These are phyloP conservation scores for Cydia strobilella DNA, from an alignment of 1,140 invertebrate genomes.

Conservation along the genomic window DNA sequence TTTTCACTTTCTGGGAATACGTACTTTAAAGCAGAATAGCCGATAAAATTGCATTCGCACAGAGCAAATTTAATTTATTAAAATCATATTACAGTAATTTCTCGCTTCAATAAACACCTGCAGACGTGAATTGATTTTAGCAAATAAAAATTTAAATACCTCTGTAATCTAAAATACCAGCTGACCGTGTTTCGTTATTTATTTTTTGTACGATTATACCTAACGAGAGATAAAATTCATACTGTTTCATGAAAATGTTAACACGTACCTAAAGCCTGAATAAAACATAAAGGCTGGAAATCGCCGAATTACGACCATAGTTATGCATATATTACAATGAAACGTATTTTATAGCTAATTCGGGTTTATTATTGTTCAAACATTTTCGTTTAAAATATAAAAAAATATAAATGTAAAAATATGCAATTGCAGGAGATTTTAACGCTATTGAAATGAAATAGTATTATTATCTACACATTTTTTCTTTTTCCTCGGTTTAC, in stretches of 20 bases:
- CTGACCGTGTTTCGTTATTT: neutral
- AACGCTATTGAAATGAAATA: neutral
- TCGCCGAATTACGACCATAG: slow-evolving; percentile 39
- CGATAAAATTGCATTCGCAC: too few species aligned
- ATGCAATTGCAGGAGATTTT: neutral
- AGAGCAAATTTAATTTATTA: too few species aligned
- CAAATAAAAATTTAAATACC: too few species aligned
- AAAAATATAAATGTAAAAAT: neutral
- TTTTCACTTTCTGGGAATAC: too few species aligned
- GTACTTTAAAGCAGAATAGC: too few species aligned
- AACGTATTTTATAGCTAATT: slow-evolving; percentile 52
- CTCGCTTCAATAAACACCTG: too few species aligned
- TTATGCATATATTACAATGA: slow-evolving; percentile 47
- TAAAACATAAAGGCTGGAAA: slow-evolving; percentile 52
- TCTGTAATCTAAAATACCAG: too few species aligned
- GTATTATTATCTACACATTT: too few species aligned
- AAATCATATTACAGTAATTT: too few species aligned
- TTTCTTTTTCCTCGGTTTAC: too few species aligned
- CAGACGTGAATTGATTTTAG: too few species aligned
- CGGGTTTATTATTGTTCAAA: slow-evolving; percentile 25
- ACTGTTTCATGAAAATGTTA: slow-evolving; percentile 44
- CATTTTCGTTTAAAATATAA: slow-evolving; percentile 31
- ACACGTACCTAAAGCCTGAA: slow-evolving; percentile 46
- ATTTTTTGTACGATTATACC: neutral
- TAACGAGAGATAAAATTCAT: slow-evolving; percentile 6